A percentile compares a stretch with the other conserved stretches of the same genome.
Conservation (phyloP, 2,888 invertebrate genomes). For the Cephonodes hylas region DNA sequence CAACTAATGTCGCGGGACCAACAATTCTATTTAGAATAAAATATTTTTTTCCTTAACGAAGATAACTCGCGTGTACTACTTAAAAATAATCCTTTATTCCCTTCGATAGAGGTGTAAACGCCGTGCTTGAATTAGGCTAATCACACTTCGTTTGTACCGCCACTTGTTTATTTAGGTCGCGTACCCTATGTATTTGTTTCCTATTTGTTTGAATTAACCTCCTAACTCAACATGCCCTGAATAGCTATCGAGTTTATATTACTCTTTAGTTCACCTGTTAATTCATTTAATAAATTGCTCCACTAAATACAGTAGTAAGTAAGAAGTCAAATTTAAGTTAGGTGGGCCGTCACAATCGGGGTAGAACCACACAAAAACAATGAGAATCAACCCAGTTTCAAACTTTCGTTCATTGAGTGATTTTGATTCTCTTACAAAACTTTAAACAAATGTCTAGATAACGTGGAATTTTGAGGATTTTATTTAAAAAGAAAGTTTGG, state of each 20-base stretch:
- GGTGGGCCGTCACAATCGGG: too few relatives aligned
- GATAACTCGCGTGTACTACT: neutral
- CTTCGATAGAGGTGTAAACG: neutral
- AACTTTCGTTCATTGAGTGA: too few relatives aligned
- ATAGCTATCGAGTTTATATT: neutral
- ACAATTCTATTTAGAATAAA: too few relatives aligned
- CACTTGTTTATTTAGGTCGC: slow-evolving; percentile 11
- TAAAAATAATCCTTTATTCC: neutral
- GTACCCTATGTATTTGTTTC: slow-evolving; percentile 10
- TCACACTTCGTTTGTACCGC: neutral
- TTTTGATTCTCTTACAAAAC: too few relatives aligned
- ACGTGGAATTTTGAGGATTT: too few relatives aligned
- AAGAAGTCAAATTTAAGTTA: neutral
- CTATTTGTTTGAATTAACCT: slow-evolving; percentile 11
- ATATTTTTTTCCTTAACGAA: too few relatives aligned
- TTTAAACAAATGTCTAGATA: too few relatives aligned
- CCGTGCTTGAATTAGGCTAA: neutral
- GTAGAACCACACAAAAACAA: too few relatives aligned
- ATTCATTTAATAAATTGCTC: neutral
- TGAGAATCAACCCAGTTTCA: too few relatives aligned
- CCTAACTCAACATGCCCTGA: slow-evolving; percentile 1
- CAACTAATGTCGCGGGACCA: too few relatives aligned
- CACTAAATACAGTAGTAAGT: too few relatives aligned
- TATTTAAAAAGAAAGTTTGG: too few relatives aligned
- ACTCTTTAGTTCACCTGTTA: neutral